A percentile compares a stretch with the other conserved stretches of the same genome.
phyloP scores from a whole-genome alignment of 2,888 invertebrate genomes.

The Epinotia demarniana region DNA sequence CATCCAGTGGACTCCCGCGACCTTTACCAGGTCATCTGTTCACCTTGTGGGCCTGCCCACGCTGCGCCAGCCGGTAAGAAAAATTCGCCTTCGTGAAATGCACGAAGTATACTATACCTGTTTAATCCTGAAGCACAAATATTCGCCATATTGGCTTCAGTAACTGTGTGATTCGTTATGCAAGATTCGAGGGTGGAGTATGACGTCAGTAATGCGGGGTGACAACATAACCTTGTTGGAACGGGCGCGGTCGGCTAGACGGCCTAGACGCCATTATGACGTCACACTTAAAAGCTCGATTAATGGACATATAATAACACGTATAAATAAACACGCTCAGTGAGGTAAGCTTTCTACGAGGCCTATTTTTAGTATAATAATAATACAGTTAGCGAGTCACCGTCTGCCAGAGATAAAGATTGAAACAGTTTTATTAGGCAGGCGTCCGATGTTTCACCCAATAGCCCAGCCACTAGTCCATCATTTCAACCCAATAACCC shows the following conservation, averaged over 20 bases:
- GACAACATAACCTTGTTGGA: slow-evolving; percentile 53
- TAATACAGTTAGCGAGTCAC: too few relatives aligned
- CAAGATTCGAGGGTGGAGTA: slow-evolving; percentile 40
- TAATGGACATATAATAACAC: slow-evolving; percentile 11
- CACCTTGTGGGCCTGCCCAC: too few relatives aligned
- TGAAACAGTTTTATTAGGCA: too few relatives aligned
- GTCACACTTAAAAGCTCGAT: slow-evolving; percentile 49
- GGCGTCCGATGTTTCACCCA: too few relatives aligned
- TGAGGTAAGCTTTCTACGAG: background rate
- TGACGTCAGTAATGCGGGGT: slow-evolving; percentile 54
- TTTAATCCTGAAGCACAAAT: background rate
- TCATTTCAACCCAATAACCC: too few relatives aligned
- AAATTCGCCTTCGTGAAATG: too few relatives aligned
- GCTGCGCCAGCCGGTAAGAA: too few relatives aligned
- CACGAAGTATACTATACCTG: background rate
- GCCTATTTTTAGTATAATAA: background rate
- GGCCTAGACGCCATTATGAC: slow-evolving; percentile 50
- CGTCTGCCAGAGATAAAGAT: too few relatives aligned
- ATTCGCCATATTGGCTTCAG: slow-evolving; percentile 15
- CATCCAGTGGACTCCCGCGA: too few relatives aligned
- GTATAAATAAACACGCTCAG: background rate
- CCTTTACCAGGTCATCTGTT: too few relatives aligned
- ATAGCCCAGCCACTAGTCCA: too few relatives aligned
- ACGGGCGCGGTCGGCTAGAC: slow-evolving; percentile 53
- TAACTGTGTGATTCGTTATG: slow-evolving; percentile 8